Conservation (phyloP, 2,888 invertebrate genomes). For the Thymelicus lineola region DNA sequence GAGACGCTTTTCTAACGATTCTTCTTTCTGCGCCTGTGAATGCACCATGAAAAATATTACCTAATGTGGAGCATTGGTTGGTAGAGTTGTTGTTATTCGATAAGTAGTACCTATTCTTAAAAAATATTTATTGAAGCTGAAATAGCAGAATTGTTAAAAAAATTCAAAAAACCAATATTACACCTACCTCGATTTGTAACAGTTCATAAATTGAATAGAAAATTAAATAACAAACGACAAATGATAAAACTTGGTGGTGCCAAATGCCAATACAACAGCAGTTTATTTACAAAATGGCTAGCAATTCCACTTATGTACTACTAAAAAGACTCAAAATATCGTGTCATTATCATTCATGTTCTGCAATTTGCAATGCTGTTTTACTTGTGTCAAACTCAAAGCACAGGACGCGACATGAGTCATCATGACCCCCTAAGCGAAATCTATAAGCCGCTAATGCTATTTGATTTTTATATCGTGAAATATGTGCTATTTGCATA, state of each 20-base stretch:
- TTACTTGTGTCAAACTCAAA: background rate
- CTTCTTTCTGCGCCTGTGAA: too few relatives aligned
- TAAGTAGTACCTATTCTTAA: background rate
- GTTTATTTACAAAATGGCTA: conserved; percentile 6
- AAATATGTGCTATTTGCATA: conserved; percentile 24
- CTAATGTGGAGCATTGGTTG: too few relatives aligned
- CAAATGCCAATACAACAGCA: background rate
- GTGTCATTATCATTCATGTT: conserved; percentile 8
- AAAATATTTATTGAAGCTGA: background rate
- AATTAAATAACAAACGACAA: background rate
- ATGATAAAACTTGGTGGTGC: background rate
- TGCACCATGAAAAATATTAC: too few relatives aligned
- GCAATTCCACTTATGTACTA: background rate
- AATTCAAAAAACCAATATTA: background rate
- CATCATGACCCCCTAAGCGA: conserved; percentile 7
- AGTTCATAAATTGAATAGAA: background rate
- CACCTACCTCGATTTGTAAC: background rate
- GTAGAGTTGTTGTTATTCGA: too few relatives aligned
- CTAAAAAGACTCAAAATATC: background rate
- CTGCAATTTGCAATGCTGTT: conserved; percentile 4
- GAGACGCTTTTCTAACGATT: too few relatives aligned
- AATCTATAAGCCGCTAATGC: conserved; percentile 19
- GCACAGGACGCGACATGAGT: conserved; percentile 1
- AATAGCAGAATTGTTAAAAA: background rate
- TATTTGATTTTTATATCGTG: conserved; percentile 21